Conservation (phyloP, 2,797 vertebrate genomes). For the Neosilurus hyrtlii region DNA sequence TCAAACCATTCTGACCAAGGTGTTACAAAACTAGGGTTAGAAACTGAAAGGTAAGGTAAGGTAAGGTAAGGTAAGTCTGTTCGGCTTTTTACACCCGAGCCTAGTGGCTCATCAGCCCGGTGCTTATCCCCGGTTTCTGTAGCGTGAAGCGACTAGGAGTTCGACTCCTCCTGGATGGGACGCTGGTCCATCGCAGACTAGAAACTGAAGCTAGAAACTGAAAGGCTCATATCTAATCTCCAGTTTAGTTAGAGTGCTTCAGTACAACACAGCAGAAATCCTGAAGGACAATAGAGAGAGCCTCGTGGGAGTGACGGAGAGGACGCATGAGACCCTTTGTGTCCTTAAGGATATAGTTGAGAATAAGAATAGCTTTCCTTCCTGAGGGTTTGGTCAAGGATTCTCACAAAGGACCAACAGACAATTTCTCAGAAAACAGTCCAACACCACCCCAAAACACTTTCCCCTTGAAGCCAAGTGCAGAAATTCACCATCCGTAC, state of each 20-base stretch:
- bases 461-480: neutral
- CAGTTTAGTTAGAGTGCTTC: neutral
- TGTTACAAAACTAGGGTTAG: neutral
- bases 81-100: too few species aligned
- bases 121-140: too few species aligned
- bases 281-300: slow-evolving; percentile 24
- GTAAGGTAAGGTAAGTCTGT: too few species aligned
- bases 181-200: too few species aligned
- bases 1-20: neutral
- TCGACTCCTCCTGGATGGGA: too few species aligned
- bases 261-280: neutral
- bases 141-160: too few species aligned
- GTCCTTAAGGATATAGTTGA: slow-evolving; percentile 33
- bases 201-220: neutral
- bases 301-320: neutral
- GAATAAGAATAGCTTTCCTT: slow-evolving; percentile 53
- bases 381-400: slow-evolving; percentile 40
- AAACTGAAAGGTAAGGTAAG: neutral
- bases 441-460: neutral
- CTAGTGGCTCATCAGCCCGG: too few species aligned
- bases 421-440: neutral
- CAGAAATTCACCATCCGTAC: neutral
- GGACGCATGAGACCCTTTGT: neutral
- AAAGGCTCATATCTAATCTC: neutral
- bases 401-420: slow-evolving; percentile 22